These are phyloP conservation scores for Molossus molossus DNA, from an alignment of 2,797 vertebrate species.

Conservation along the genomic window DNA sequence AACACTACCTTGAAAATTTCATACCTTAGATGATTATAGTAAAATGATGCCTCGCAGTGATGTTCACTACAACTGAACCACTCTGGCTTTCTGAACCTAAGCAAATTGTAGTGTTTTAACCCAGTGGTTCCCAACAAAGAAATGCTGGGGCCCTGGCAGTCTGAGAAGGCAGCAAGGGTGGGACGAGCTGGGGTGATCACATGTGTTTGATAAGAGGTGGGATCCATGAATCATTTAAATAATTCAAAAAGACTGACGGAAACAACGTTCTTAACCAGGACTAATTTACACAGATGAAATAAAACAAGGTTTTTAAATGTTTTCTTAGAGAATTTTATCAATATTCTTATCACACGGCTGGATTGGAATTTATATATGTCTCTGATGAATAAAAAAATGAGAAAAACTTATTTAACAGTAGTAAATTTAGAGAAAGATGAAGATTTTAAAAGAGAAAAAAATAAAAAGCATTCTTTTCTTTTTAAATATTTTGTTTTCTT, in stretches of 20 bases:
- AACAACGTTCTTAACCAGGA: neutral
- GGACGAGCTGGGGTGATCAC: neutral
- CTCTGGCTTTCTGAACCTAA: neutral
- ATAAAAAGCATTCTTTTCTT: no score
- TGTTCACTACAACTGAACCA: neutral
- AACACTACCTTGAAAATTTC: conserved; percentile 19
- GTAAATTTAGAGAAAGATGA: conserved; percentile 6
- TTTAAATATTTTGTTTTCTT: no score
- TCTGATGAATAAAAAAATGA: conserved; percentile 34
- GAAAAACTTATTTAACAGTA: neutral
- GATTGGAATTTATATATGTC: neutral
- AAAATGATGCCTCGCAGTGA: neutral
- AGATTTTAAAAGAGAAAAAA: conserved; percentile 45
- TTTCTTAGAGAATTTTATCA: conserved; percentile 35
- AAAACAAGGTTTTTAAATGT: neutral
- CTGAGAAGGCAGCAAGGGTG: neutral
- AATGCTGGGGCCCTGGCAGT: neutral
- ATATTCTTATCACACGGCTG: neutral
- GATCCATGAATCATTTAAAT: neutral
- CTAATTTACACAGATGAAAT: neutral
- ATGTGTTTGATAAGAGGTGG: neutral
- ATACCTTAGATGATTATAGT: neutral
- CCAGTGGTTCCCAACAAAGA: neutral
- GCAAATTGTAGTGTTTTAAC: conserved; percentile 28
- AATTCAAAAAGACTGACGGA: conserved; percentile 20